Evolutionary conservation across 2,113 vertebrate species (phyloP).

Genomic region (Catharus fuscescens): DNA sequence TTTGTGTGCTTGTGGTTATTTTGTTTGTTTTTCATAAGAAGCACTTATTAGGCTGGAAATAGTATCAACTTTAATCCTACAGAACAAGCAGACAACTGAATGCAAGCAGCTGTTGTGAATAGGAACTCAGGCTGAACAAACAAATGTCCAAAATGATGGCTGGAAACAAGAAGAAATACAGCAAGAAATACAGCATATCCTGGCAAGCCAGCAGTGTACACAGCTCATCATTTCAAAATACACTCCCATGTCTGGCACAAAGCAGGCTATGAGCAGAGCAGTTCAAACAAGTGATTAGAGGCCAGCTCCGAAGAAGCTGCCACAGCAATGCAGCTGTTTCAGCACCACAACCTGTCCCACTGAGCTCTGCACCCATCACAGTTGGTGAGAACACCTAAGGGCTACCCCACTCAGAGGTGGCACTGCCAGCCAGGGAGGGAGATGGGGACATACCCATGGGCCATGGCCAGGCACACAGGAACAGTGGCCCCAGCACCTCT

Average conservation of each 20-base stretch:
- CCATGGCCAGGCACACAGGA: background rate
- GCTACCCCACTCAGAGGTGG: background rate
- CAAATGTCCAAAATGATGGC: slow-evolving; percentile 21
- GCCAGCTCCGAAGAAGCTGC: background rate
- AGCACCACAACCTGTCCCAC: background rate
- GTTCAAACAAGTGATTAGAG: background rate
- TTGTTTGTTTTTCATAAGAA: background rate
- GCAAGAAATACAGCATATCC: background rate
- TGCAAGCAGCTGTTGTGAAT: slow-evolving; percentile 48
- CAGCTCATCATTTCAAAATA: background rate
- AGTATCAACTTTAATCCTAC: slow-evolving; percentile 13
- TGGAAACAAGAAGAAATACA: slow-evolving; percentile 19
- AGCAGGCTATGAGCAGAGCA: background rate
- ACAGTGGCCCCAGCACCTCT: background rate
- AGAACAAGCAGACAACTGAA: slow-evolving; percentile 52
- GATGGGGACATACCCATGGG: rapidly evolving
- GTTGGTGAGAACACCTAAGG: background rate
- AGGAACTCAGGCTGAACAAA: slow-evolving; percentile 32
- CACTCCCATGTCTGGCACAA: background rate
- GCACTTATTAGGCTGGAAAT: background rate
- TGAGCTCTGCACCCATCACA: background rate
- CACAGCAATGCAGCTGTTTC: background rate
- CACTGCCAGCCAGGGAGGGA: background rate
- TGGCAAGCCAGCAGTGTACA: slow-evolving; percentile 9
- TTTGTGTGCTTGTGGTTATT: background rate